Base-by-base conservation (phyloP, 2,888 invertebrate species). In the Aphodius granarius region DNA sequence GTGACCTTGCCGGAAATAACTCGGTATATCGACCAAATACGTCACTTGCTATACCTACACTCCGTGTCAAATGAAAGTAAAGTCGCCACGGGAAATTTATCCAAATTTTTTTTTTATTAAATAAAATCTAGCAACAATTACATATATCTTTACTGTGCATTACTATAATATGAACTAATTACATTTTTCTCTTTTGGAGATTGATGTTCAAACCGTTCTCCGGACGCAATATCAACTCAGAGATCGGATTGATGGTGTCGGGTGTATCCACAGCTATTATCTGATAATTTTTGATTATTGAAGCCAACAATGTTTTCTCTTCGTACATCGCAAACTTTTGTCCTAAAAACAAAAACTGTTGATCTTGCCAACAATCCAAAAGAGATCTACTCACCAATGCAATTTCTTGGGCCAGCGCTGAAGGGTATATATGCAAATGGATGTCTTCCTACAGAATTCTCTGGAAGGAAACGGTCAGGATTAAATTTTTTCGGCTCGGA, bases 361-460 rank as follows among this genome's bases (percentile, higher is more conserved):
- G 71, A 19, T 23, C 9, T 21, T 0, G 5, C 4, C 3, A n/a
- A 18, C 16, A 16, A n/a, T 13, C 1, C 22, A 5, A 5, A 65
- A 16, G 13, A 66, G 5, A 63, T 19, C n/a, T 20, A 6, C 23
- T 20, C 22, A 76, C 75, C 75, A 17, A 76, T 73, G 23, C 75
- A 76, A 73, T 76, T 76, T 66, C 76, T 71, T 6, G 76, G 76
- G 15, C 76, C 76, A 5, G 76, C 76, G 21, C 76, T 76, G 62
- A 76, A 76, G 13, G 76, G 76, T 63, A 76, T 65, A 13, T 71
- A 76, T 13, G 73, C 68, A 16, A 43, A 76, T 1, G 76, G 76
- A 71, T 76, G 76, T 19, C 76, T 62, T 9, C 23, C 18, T 71
- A 68, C 63, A 15, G 43, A 16, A 73, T 73, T 73, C 21, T 76